Base-by-base conservation (phyloP, 2,113 vertebrate species). In the Notechis scutatus region DNA sequence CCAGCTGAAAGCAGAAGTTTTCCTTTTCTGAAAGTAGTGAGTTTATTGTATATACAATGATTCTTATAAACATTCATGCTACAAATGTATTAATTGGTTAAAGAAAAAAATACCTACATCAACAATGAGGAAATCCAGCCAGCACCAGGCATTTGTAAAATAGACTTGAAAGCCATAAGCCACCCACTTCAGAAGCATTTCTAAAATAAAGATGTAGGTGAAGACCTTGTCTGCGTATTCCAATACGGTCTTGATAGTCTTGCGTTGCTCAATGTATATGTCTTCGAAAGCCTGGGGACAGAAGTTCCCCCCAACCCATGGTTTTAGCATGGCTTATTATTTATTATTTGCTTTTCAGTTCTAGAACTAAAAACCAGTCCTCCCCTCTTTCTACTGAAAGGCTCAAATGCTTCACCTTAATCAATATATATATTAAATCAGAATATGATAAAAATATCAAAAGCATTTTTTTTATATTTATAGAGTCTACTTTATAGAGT, bases 131-230 rank as follows among this genome's bases (percentile, higher is more conserved):
- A 99, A 99, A 96, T 99, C 99, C 95, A 99, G 97, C 98, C 99
- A 99, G 97, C 99, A 99, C 99, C 99, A 99, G 0, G 98, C 98
- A 96, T 99, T 99, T 91, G 99, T 99, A 96, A 99, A 99, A 97
- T 99, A 99, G 88, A 98, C 97, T 93, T 98, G 98, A 97, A 99
- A 99, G 95, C 99, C 99, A 93, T 99, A 99, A 0, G 99, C 99
- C 59, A 99, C 98, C 99, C 99, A 99, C 96, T 99, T 99, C 88
- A 99, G 97, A 94, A 99, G 97, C 99, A 99, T 99, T 97, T 99
- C 99, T 96, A 99, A 96, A 95, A 99, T 99, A 96, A 99, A 99
- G 94, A 99, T 98, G 12, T 99, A 99, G 47, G 99, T 99, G 96
- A 99, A 99, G 92, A 99, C 98, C 97, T 99, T 99, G 97, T 99